Base-by-base conservation (phyloP, 2,888 invertebrate genomes). In the Teinopalpus imperialis region DNA sequence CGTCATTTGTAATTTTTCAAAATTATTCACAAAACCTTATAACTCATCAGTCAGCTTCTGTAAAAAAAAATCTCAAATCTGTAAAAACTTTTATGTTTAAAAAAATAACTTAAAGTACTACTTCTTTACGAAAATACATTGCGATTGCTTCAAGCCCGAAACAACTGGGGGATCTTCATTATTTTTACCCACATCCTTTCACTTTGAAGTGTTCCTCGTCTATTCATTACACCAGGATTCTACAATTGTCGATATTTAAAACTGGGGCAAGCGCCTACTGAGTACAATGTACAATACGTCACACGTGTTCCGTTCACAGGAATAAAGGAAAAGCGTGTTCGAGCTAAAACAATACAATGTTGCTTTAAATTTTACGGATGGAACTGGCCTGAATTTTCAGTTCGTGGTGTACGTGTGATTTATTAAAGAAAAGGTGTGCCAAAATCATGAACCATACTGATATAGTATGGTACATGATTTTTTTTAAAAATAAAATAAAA, bases 171-270 rank as follows among this genome's bases (percentile, higher is more conserved):
- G 3, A n/a, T n/a, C 21, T 26, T 42, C 42, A 16, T 42, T 42
- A 42, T 42, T 42, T 42, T 42, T 27, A 20, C 27, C 7, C 16
- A 5, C 31, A 16, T 42, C 42, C 26, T 42, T 42, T 26, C 32
- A 34, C 31, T 26, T 42, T 42, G 18, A 18, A 42, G 24, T 20
- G 26, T 42, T 14, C 31, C 34, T 18, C 26, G 5, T 26, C 34
- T 24, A 26, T 42, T 34, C 34, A 34, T 34, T 41, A 23, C 20
- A 10, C 21, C 8, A 20, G 29, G 32, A 13, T 18, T 41, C 23
- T 6, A 8, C 31, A 31, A 16, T n/a, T 31, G 41, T 41, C 41
- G 34, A 42, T 42, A 18, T 4, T 24, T 20, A 23, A 34, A 34
- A 34, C 24, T 32, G 10, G 23, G 24, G n/a, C 34, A 18, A 27